These are phyloP conservation scores for Podiceps cristatus DNA, from an alignment of 2,113 vertebrate species.

Conservation along the genomic window DNA sequence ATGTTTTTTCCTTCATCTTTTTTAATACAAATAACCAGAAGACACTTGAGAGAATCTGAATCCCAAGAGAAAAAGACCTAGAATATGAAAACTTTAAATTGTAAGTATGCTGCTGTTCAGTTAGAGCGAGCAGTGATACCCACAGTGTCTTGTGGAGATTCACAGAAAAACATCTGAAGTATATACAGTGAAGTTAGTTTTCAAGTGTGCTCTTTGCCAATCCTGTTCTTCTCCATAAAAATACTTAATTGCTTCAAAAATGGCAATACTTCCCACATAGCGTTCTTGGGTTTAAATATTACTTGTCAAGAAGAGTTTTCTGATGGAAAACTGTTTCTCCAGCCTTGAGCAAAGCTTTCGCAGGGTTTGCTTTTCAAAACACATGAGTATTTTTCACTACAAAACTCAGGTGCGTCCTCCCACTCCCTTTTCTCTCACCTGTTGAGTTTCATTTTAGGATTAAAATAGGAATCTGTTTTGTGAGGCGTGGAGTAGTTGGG, in stretches of 20 bases:
- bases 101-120: neutral
- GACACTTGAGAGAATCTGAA: neutral
- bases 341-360: neutral
- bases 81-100: neutral
- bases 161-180: neutral
- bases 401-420: neutral
- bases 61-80: neutral
- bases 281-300: neutral
- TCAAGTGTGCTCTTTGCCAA: neutral
- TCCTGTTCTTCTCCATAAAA: neutral
- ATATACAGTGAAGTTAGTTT: neutral
- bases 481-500: constrained; percentile 92
- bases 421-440: constrained; percentile 78
- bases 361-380: neutral
- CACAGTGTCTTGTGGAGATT: neutral
- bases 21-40: neutral
- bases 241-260: neutral
- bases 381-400: accelerated
- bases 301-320: neutral
- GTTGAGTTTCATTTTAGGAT: constrained; percentile 98
- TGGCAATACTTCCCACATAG: accelerated
- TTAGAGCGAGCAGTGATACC: neutral
- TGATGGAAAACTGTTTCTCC: neutral
- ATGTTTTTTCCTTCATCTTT: neutral
- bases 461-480: constrained; percentile 97